Evolutionary conservation across 2,888 invertebrate species (phyloP).

Genomic region (Leucophenga montana): DNA sequence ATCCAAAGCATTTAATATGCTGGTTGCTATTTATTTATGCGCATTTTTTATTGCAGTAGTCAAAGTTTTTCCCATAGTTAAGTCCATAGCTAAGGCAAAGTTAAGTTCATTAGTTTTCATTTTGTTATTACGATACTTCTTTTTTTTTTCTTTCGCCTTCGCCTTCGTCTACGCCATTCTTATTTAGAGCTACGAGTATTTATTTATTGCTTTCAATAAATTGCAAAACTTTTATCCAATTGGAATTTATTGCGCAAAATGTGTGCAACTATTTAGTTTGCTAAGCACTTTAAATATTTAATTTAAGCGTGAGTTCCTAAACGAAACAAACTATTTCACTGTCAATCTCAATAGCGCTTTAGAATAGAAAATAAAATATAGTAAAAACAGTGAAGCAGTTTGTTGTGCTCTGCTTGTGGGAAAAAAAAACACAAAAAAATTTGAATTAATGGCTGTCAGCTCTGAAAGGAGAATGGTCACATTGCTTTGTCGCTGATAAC

Average conservation of each 20-base stretch:
- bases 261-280: too few species aligned
- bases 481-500: too few species aligned
- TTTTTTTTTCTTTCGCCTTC: not conserved
- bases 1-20: not conserved
- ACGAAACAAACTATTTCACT: not conserved
- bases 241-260: not conserved
- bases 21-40: not conserved
- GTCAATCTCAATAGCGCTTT: not conserved
- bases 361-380: too few species aligned
- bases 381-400: too few species aligned
- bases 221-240: not conserved
- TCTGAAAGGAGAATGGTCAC: too few species aligned
- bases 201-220: not conserved
- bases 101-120: slow-evolving; percentile 6
- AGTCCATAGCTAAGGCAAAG: not conserved
- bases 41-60: not conserved
- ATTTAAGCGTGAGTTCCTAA: not conserved
- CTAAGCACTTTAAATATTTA: too few species aligned
- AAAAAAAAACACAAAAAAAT: too few species aligned
- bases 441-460: too few species aligned
- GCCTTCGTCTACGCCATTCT: not conserved
- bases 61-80: not conserved
- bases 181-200: not conserved
- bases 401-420: too few species aligned
- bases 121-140: not conserved